Conservation (phyloP, 2,797 vertebrate genomes). For the Lutjanus campechanus region DNA sequence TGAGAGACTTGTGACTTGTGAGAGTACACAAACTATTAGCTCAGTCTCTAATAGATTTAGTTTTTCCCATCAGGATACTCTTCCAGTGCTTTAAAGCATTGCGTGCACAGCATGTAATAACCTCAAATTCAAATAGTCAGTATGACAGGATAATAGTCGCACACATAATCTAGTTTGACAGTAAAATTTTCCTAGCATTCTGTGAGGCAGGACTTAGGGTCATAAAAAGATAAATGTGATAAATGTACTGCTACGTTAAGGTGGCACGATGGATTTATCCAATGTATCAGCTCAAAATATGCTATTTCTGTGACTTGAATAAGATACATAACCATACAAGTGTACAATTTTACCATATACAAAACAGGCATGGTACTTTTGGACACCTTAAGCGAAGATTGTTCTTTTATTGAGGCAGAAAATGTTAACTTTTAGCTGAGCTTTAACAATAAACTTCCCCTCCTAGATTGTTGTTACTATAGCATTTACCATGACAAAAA, state of each 20-base stretch:
- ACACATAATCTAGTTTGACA: slow-evolving; percentile 47
- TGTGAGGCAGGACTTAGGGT: background rate
- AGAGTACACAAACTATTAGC: slow-evolving; percentile 59
- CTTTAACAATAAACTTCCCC: background rate
- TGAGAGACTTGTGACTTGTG: slow-evolving; percentile 78
- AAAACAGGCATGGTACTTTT: background rate
- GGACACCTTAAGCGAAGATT: background rate
- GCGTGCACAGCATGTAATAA: background rate
- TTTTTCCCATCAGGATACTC: slow-evolving; percentile 26
- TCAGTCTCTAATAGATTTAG: slow-evolving; percentile 3
- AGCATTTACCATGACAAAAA: background rate
- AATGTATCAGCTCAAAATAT: slow-evolving; percentile 3
- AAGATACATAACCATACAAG: slow-evolving; percentile 15
- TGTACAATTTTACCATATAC: background rate
- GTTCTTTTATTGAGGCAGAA: background rate
- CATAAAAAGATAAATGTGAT: slow-evolving; percentile 48
- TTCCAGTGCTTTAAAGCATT: background rate
- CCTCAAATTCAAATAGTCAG: slow-evolving; percentile 36
- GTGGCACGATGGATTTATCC: background rate
- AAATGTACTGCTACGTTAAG: slow-evolving; percentile 25
- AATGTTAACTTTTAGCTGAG: background rate
- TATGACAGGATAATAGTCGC: slow-evolving; percentile 25
- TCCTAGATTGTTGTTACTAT: background rate
- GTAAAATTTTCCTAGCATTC: slow-evolving; percentile 49
- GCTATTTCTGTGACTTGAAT: background rate